A percentile compares a stretch with the other conserved stretches of the same genome.
Evolutionary conservation across 2,113 vertebrate genomes (phyloP).

Genomic region (Megaceryle torquata): DNA sequence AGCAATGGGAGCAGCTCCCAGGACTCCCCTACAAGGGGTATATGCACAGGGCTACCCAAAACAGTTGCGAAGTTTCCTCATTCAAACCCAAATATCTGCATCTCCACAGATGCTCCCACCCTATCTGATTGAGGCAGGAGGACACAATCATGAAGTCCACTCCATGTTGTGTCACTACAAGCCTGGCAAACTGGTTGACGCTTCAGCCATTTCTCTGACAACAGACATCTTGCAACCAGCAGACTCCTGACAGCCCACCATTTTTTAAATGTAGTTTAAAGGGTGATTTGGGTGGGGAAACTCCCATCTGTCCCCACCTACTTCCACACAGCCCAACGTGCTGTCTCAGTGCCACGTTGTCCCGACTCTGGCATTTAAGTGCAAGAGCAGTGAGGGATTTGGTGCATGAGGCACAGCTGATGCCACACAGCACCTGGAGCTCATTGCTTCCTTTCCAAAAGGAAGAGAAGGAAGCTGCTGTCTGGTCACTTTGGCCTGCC

Average conservation of each 20-base stretch:
- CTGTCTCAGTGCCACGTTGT: rapidly evolving
- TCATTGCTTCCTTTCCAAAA: neutral
- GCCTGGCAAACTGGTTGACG: neutral
- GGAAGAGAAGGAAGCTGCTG: neutral
- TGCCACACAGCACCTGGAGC: neutral
- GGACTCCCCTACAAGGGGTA: neutral
- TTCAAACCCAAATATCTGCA: neutral
- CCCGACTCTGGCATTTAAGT: neutral
- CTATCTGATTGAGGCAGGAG: neutral
- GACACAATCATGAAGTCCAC: neutral
- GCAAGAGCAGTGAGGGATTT: neutral
- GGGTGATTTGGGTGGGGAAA: neutral
- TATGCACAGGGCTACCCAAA: neutral
- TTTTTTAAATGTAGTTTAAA: neutral
- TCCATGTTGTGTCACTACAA: neutral
- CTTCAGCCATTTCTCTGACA: neutral
- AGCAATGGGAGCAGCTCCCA: neutral
- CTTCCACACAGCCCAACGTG: rapidly evolving
- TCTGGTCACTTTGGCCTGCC: neutral
- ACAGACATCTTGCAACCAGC: neutral
- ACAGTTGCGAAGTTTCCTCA: neutral
- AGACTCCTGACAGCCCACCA: neutral
- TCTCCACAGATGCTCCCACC: neutral
- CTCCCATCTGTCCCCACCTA: neutral
- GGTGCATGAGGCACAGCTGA: rapidly evolving